These are phyloP conservation scores for Penaeus vannamei DNA, from an alignment of 1,140 invertebrate species.

Conservation along the genomic window DNA sequence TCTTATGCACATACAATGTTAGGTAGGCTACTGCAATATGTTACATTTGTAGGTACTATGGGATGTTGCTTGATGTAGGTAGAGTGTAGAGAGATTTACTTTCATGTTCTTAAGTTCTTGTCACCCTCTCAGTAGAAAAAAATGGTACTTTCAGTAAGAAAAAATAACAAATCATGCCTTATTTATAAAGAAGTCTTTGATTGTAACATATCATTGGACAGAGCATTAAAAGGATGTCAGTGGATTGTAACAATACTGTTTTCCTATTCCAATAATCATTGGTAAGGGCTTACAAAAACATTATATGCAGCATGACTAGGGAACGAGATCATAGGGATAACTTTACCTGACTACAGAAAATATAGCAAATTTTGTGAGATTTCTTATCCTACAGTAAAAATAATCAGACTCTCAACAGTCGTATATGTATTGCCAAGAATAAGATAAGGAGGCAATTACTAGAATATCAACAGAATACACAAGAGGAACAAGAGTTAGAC, in stretches of 20 bases:
- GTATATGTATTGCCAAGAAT: background rate
- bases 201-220: constrained; percentile 49
- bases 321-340: constrained; percentile 60
- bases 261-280: constrained; percentile 22
- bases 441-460: constrained; percentile 32
- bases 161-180: too few relatives aligned
- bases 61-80: too few relatives aligned
- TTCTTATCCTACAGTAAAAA: constrained; percentile 50
- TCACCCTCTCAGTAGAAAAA: constrained; percentile 7
- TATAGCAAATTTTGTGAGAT: constrained; percentile 42
- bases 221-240: constrained; percentile 37
- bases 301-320: constrained; percentile 55
- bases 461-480: constrained; percentile 54
- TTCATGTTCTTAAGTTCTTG: too few relatives aligned
- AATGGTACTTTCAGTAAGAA: background rate
- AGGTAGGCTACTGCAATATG: constrained; percentile 29
- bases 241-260: constrained; percentile 31
- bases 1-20: constrained; percentile 32
- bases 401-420: constrained; percentile 39
- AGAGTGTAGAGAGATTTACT: too few relatives aligned
- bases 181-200: constrained; percentile 44
- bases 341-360: constrained; percentile 56
- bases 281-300: constrained; percentile 17
- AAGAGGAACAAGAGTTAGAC: constrained; percentile 41
- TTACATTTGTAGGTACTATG: background rate